These are phyloP conservation scores for Hylaeus anthracinus DNA, from an alignment of 1,140 invertebrate genomes.

Conservation along the genomic window DNA sequence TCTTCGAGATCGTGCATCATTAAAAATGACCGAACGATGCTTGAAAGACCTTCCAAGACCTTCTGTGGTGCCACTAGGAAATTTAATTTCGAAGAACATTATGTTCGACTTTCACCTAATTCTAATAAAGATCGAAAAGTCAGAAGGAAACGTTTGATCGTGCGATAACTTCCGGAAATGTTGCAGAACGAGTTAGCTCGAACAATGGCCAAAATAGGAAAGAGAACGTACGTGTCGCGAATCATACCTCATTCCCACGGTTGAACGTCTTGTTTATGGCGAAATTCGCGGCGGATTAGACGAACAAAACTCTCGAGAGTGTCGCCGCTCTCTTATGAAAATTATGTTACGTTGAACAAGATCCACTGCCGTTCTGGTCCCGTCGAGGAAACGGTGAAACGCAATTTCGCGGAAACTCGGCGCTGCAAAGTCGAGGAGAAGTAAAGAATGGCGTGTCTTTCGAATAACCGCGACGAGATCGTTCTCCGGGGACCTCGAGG, in stretches of 20 bases:
- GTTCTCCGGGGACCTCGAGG: not conserved
- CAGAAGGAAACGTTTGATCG: too few species aligned
- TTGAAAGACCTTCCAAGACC: too few species aligned
- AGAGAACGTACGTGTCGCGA: too few species aligned
- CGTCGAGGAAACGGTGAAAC: not conserved
- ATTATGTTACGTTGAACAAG: constrained; percentile 1
- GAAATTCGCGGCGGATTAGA: not conserved
- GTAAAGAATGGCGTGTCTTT: not conserved
- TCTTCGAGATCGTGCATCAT: too few species aligned
- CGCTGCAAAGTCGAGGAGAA: not conserved
- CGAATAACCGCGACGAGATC: not conserved
- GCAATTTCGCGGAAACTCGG: constrained; percentile 8
- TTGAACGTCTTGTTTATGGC: not conserved
- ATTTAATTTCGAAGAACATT: too few species aligned
- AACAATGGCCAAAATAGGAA: too few species aligned
- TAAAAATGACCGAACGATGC: too few species aligned
- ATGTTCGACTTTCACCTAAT: too few species aligned
- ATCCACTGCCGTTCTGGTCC: not conserved
- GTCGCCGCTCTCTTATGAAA: not conserved
- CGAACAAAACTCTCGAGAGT: not conserved
- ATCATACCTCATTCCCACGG: not conserved
- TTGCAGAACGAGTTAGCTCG: too few species aligned
- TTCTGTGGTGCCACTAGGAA: too few species aligned
- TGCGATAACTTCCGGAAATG: too few species aligned
- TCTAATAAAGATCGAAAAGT: too few species aligned